A percentile compares a stretch with the other conserved stretches of the same genome.
These are phyloP conservation scores for Pyrgus malvae DNA, from an alignment of 2,888 invertebrate genomes.

Conservation along the genomic window DNA sequence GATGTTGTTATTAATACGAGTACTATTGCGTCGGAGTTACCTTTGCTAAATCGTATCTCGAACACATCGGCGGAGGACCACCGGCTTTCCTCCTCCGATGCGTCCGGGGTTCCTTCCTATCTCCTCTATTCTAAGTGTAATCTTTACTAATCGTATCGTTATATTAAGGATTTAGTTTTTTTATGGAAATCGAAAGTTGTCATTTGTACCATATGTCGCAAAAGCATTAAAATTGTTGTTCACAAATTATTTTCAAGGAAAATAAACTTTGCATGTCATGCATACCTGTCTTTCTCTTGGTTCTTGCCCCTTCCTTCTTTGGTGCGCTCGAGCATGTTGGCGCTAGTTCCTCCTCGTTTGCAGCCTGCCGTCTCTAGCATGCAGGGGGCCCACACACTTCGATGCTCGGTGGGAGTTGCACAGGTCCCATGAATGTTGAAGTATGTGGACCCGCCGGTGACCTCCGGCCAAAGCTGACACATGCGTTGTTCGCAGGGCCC, in stretches of 20 bases:
- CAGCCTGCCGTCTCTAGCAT: neutral
- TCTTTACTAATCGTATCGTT: constrained; percentile 31
- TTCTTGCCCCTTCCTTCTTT: constrained; percentile 23
- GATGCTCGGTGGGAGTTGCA: neutral
- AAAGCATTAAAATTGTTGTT: constrained; percentile 74
- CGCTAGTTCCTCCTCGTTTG: neutral
- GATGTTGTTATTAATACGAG: constrained; percentile 1
- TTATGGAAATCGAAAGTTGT: constrained; percentile 71
- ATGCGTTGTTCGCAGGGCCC: constrained; percentile 90
- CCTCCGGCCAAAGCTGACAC: constrained; percentile 38
- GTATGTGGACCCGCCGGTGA: neutral
- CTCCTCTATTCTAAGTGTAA: constrained; percentile 22
- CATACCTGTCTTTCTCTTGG: constrained; percentile 55
- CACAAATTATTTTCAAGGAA: constrained; percentile 76
- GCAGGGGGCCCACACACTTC: constrained; percentile 1
- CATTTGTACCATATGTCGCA: constrained; percentile 75
- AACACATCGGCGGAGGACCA: neutral
- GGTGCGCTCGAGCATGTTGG: constrained; percentile 73
- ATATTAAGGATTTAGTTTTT: constrained; percentile 70
- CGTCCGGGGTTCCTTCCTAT: constrained; percentile 10
- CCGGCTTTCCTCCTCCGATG: constrained; percentile 2
- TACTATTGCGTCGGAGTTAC: neutral
- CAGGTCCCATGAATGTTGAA: neutral
- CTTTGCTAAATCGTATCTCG: neutral
- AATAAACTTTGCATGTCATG: constrained; percentile 78